A percentile compares a stretch with the other conserved stretches of the same genome.
phyloP scores from a whole-genome alignment of 2,888 invertebrate species.

The Coenonympha glycerion region DNA sequence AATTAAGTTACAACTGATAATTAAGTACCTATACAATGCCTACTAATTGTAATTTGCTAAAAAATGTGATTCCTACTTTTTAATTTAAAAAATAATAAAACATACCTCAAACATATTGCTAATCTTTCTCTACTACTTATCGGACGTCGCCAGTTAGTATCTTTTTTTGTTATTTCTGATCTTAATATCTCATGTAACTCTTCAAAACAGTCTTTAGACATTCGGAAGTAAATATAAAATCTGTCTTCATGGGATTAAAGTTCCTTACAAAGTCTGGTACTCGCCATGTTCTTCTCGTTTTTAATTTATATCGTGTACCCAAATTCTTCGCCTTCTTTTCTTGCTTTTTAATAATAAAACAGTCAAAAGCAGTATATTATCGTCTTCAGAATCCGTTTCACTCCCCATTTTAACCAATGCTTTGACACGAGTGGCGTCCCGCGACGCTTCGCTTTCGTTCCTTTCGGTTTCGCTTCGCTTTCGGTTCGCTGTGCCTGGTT shows the following conservation, averaged over 20 bases:
- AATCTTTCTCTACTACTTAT: slow-evolving; percentile 3
- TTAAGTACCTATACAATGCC: not conserved
- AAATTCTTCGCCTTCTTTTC: slow-evolving; percentile 2
- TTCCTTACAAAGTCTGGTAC: slow-evolving; percentile 2
- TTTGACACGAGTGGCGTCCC: too few relatives aligned
- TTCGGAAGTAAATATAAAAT: slow-evolving; percentile 1
- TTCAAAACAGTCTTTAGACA: not conserved
- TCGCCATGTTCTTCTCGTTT: slow-evolving; percentile 1
- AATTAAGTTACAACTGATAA: not conserved
- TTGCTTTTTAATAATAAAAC: not conserved
- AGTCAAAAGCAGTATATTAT: too few relatives aligned
- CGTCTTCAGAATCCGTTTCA: not conserved
- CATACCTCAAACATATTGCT: slow-evolving; percentile 3
- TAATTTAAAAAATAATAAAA: not conserved
- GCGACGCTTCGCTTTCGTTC: too few relatives aligned
- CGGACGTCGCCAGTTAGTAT: not conserved
- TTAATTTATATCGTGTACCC: slow-evolving; percentile 4
- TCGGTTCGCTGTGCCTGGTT: not conserved
- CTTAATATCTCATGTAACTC: slow-evolving; percentile 3
- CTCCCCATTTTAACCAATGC: too few relatives aligned
- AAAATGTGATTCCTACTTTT: not conserved
- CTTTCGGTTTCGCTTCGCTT: too few relatives aligned
- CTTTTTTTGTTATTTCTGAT: not conserved
- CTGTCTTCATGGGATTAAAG: not conserved
- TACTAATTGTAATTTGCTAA: not conserved